Base-by-base conservation (phyloP, 2,888 invertebrate genomes). In the Lycophotia porphyrea region DNA sequence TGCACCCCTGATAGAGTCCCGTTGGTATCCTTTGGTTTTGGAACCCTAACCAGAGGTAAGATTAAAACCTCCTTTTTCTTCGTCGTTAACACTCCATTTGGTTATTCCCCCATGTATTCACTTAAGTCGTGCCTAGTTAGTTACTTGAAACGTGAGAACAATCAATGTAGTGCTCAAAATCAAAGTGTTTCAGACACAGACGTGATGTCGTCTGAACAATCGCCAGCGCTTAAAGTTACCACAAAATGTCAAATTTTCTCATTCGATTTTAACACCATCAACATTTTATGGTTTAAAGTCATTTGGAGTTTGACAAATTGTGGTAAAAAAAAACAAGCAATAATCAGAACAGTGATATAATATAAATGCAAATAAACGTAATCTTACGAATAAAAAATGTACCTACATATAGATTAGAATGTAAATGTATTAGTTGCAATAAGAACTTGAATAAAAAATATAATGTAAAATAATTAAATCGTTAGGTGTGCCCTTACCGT, bases 331-430 rank as follows among this genome's bases (percentile, higher is more conserved):
- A 8, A 63, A 47, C 21, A 71, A 60, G 69, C 63, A 64, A 73
- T 65, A 58, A 63, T 52, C 34, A 42, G 34, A 80, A 73, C 72
- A 64, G 74, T 80, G 78, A 73, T 74, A 74, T 71, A 61, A 36
- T 61, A 60, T 52, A 31, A 47, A 47, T 47, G 61, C 31, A 24
- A 81, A 63, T 81, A 67, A 81, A 81, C 39, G 7, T 55, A 75
- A 81, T 63, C 39, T 68, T 75, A 78, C 68, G 52, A 75, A 78
- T 81, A 47, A 61, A 61, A 71, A 52, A 39, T 61, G 39, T 78
- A 78, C 74, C 61, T 76, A 79, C 18, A 13, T 36, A 21, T 74
- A 65, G 18, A 58, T 44, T 80, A 80, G 31, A 52, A 36, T 39
- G 9, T 61, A 55, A 39, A 81, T 52, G 27, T 81, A 52, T 60